Percentiles rank a stretch among this genome's conserved stretches.
Conservation (phyloP, 1,140 invertebrate genomes). For the roundworm (Caenorhabditis elegans) region WBcel235 BX284606.5:4789501-4790000, state of each 20-base stretch:
- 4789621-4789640: conserved; percentile 52
- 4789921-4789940: conserved; percentile 1
- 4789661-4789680: conserved; percentile 22
- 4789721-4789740: not conserved
- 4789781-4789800: too few species aligned
- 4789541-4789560: conserved; percentile 57
- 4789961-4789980: not conserved
- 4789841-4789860: not conserved
- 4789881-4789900: conserved; percentile 12
- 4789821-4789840: not conserved
- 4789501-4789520: conserved; percentile 62
- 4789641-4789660: not conserved
- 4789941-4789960: not conserved
- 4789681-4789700: not conserved
- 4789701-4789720: conserved; percentile 21
- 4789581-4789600: conserved; percentile 52
- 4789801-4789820: not conserved
- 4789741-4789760: conserved; percentile 20
- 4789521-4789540: conserved; percentile 61
- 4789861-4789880: conserved; percentile 3
- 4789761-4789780: conserved; percentile 18
- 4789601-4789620: conserved; percentile 58
- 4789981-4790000: too few species aligned
- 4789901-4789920: not conserved
- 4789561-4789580: conserved; percentile 56